Evolutionary conservation across 2,888 invertebrate species (phyloP).

Genomic region (Koerneria pararmatus): DNA sequence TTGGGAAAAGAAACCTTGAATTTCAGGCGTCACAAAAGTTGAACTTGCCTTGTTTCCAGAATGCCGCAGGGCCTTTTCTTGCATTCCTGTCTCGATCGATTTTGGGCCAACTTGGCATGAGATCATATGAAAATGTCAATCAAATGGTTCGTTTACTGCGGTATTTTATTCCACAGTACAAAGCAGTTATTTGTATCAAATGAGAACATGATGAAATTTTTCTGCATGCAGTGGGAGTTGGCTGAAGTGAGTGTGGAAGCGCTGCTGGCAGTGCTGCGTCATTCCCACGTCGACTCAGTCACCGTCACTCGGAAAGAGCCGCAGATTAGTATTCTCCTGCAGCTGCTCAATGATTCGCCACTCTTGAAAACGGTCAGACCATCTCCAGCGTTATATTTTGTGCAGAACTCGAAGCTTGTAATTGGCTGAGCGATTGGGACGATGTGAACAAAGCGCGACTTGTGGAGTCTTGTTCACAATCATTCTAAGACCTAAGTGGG

Average conservation of each 20-base stretch:
- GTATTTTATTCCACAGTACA: background rate
- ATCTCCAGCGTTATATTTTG: no score
- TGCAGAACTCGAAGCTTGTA: no score
- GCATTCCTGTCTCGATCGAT: conserved; percentile 41
- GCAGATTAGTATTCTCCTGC: conserved; percentile 41
- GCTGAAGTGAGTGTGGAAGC: conserved; percentile 40
- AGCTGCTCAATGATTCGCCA: conserved; percentile 51
- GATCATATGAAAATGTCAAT: conserved; percentile 44
- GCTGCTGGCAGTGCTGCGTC: conserved; percentile 41
- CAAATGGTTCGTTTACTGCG: conserved; percentile 45
- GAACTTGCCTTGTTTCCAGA: no score
- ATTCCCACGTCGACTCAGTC: conserved; percentile 43
- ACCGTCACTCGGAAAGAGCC: conserved; percentile 36
- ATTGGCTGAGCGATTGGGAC: no score
- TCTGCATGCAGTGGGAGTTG: conserved; percentile 53
- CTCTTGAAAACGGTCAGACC: conserved; percentile 30
- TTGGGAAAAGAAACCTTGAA: no score
- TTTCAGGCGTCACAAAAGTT: no score
- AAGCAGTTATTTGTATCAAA: no score
- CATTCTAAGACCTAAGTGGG: no score
- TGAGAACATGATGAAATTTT: no score
- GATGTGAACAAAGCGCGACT: no score
- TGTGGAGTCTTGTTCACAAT: no score
- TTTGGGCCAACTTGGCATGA: conserved; percentile 37
- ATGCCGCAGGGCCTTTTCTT: no score